Conservation (phyloP, 2,113 vertebrate genomes). For the Morone chrysops region DNA sequence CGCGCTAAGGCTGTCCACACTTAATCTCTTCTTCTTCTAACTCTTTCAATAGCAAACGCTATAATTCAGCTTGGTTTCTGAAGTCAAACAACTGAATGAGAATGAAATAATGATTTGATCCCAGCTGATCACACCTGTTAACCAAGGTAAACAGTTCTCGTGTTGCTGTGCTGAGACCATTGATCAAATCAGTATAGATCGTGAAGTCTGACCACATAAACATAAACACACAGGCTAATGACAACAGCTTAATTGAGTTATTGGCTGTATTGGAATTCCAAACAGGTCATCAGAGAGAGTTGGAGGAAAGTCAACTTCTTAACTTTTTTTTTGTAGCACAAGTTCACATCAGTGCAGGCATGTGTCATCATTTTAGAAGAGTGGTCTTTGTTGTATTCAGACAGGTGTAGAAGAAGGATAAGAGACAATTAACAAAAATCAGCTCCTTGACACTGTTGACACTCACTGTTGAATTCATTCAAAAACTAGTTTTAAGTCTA, state of each 20-base stretch:
- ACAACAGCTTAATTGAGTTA: neutral
- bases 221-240: conserved; percentile 18
- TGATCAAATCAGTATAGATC: conserved; percentile 42
- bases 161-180: neutral
- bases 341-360: neutral
- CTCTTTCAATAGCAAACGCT: neutral
- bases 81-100: neutral
- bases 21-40: neutral
- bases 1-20: neutral
- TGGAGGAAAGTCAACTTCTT: conserved; percentile 1
- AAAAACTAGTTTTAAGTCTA: neutral
- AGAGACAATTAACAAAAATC: neutral
- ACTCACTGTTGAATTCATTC: neutral
- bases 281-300: neutral
- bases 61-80: neutral
- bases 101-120: conserved; percentile 14
- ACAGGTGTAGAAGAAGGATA: neutral
- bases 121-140: conserved; percentile 11
- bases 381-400: neutral
- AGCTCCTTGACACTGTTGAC: neutral
- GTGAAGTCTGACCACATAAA: conserved; percentile 14
- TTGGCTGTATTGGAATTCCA: conserved; percentile 1
- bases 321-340: neutral
- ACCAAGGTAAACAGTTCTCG: conserved; percentile 21
- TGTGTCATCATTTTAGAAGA: neutral